Conservation (phyloP, 2,113 vertebrate genomes). For the Amblyopsis rosae region DNA sequence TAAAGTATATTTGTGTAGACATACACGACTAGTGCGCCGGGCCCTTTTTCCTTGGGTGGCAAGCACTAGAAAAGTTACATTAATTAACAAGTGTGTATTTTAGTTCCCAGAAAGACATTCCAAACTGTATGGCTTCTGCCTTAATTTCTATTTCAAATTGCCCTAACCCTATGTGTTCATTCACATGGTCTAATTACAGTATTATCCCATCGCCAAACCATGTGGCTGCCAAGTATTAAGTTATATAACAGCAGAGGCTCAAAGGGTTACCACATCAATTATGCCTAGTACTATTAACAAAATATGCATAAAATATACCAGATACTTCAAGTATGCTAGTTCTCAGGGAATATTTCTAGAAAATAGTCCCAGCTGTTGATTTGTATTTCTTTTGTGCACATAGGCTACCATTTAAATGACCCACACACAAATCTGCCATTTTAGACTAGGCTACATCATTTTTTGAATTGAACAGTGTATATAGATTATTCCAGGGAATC, state of each 20-base stretch:
- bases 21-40: too few species aligned
- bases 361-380: neutral
- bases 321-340: neutral
- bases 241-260: neutral
- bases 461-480: too few species aligned
- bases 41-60: too few species aligned
- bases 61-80: neutral
- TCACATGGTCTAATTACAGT: too few species aligned
- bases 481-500: too few species aligned
- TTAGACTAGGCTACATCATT: too few species aligned
- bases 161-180: too few species aligned
- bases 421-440: neutral
- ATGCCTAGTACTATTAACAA: neutral
- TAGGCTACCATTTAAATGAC: too few species aligned
- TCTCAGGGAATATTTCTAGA: neutral
- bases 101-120: slow-evolving; percentile 18
- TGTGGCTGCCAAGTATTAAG: too few species aligned
- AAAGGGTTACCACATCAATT: neutral
- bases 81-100: neutral
- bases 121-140: neutral
- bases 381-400: neutral
- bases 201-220: too few species aligned
- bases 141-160: too few species aligned
- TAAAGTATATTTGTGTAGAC: neutral
- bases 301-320: neutral